Evolutionary conservation across 64 coral and sea anemone genomes (phyloP).

Genomic region (Montipora cactus): DNA sequence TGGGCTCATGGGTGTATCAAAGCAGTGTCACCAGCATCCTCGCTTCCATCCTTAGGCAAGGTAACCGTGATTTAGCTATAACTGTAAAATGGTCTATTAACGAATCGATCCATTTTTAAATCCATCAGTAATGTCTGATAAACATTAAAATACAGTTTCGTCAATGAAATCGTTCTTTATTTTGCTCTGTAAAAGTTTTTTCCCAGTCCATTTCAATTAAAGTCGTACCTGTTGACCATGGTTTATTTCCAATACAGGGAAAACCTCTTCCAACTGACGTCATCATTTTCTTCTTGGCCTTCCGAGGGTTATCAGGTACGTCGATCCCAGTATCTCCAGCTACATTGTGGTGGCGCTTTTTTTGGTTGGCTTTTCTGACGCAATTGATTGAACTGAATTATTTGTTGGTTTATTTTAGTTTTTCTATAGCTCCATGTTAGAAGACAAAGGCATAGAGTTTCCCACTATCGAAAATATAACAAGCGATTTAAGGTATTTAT

Average conservation of each 20-base stretch:
- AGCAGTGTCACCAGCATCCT: too few relatives aligned
- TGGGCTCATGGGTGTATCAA: too few relatives aligned
- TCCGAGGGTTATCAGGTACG: constrained; percentile 56
- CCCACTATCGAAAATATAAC: background rate
- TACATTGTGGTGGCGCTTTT: too few relatives aligned
- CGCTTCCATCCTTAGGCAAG: too few relatives aligned
- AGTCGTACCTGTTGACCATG: background rate
- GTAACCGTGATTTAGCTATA: too few relatives aligned
- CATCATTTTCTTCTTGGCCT: constrained; percentile 68
- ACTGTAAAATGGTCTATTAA: too few relatives aligned
- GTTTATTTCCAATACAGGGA: constrained; percentile 35
- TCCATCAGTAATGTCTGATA: too few relatives aligned
- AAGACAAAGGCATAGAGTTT: background rate
- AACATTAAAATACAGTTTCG: too few relatives aligned
- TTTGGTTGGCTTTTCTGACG: background rate
- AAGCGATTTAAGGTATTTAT: constrained; percentile 31
- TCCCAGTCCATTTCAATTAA: too few relatives aligned
- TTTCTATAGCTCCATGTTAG: background rate
- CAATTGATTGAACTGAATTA: background rate
- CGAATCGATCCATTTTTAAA: too few relatives aligned
- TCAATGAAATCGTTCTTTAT: too few relatives aligned
- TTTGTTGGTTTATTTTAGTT: constrained; percentile 1
- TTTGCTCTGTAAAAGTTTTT: too few relatives aligned
- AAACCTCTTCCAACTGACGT: constrained; percentile 54
- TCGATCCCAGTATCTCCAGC: background rate